Conservation (phyloP, 2,888 invertebrate species). For the Orthosia incerta region DNA sequence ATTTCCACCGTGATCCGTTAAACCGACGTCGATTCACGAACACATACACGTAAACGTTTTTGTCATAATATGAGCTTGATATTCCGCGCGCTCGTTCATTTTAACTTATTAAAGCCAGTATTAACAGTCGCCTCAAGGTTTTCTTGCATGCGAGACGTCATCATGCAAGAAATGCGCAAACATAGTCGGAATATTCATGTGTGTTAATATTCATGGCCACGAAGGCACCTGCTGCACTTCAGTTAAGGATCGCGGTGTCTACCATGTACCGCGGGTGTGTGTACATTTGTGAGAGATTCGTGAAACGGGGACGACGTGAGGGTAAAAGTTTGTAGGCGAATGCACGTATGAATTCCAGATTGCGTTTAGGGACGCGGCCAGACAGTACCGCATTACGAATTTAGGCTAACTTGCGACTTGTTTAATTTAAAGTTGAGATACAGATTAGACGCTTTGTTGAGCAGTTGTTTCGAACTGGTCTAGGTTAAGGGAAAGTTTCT, state of each 20-base stretch:
- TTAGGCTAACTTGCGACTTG: slow-evolving; percentile 53
- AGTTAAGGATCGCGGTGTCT: slow-evolving; percentile 71
- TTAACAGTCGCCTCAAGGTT: slow-evolving; percentile 52
- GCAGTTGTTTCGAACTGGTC: slow-evolving; percentile 47
- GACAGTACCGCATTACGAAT: slow-evolving; percentile 58
- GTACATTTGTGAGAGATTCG: slow-evolving; percentile 60
- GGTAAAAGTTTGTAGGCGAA: slow-evolving; percentile 63
- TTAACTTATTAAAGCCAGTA: slow-evolving; percentile 58
- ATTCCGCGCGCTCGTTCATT: slow-evolving; percentile 49
- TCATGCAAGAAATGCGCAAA: slow-evolving; percentile 86
- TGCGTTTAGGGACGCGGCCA: slow-evolving; percentile 59
- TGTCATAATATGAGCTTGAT: slow-evolving; percentile 23
- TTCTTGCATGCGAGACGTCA: slow-evolving; percentile 71
- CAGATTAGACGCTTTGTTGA: slow-evolving; percentile 57
- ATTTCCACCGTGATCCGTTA: slow-evolving; percentile 17
- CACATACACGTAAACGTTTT: slow-evolving; percentile 18
- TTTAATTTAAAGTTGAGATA: slow-evolving; percentile 64
- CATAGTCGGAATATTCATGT: slow-evolving; percentile 86
- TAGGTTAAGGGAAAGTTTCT: slow-evolving; percentile 48
- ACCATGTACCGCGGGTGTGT: slow-evolving; percentile 41
- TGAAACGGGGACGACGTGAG: slow-evolving; percentile 41
- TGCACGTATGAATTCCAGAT: slow-evolving; percentile 72
- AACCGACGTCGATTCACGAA: slow-evolving; percentile 8
- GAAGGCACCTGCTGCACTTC: slow-evolving; percentile 79
- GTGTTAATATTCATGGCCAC: slow-evolving; percentile 87